phyloP scores from a whole-genome alignment of 2,797 vertebrate species.

The Delichon dasypus region DNA sequence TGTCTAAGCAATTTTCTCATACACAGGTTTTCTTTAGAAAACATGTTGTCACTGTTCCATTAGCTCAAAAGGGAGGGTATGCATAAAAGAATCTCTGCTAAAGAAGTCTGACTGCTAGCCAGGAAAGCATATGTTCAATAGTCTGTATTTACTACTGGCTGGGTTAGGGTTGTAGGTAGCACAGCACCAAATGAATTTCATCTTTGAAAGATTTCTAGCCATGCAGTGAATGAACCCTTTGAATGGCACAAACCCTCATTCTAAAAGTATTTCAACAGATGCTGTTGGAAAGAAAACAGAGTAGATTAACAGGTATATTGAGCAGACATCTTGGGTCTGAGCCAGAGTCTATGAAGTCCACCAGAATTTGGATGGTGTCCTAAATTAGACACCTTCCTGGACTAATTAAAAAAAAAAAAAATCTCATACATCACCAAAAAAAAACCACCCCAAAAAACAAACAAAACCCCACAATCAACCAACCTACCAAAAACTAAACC shows the following conservation, averaged over 20 bases:
- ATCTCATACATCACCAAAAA: rapidly evolving
- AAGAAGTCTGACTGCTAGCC: constrained; percentile 36
- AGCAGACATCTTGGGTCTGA: not conserved
- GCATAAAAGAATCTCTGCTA: constrained; percentile 11
- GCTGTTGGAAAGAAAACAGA: not conserved
- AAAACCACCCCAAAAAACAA: too few species aligned
- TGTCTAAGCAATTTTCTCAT: constrained; percentile 49
- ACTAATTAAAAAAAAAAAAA: not conserved
- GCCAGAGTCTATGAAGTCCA: not conserved
- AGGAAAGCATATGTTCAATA: constrained; percentile 32
- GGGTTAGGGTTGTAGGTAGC: not conserved
- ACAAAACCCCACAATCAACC: too few species aligned
- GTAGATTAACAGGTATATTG: not conserved
- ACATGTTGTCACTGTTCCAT: constrained; percentile 44
- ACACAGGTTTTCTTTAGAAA: constrained; percentile 52
- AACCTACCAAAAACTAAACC: not conserved
- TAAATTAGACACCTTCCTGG: not conserved
- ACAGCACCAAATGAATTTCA: not conserved
- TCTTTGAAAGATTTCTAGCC: not conserved
- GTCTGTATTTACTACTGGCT: not conserved
- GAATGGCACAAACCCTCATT: not conserved
- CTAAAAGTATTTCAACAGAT: not conserved
- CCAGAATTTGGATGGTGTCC: not conserved
- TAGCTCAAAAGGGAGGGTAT: not conserved
- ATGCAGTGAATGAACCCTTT: not conserved